These are phyloP conservation scores for Drosophila azteca DNA, from an alignment of 1,140 invertebrate species.

Conservation along the genomic window DNA sequence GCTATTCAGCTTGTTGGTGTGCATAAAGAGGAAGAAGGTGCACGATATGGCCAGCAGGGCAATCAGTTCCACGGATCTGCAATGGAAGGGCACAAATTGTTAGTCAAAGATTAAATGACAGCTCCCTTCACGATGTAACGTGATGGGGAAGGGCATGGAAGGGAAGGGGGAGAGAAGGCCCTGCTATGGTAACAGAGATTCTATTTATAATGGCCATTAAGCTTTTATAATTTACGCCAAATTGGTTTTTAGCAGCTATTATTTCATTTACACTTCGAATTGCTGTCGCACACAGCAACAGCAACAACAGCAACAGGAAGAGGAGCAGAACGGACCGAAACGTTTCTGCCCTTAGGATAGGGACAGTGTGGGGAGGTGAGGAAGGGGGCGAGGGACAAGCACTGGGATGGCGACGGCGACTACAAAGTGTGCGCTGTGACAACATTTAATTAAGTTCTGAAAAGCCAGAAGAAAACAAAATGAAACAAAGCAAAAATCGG, in stretches of 20 bases:
- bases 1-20: conserved; percentile 91
- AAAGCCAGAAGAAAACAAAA: conserved; percentile 57
- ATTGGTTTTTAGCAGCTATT: conserved; percentile 78
- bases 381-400: conserved; percentile 1
- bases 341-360: not conserved
- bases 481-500: conserved; percentile 49
- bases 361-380: not conserved
- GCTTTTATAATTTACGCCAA: conserved; percentile 78
- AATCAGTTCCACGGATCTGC: conserved; percentile 89
- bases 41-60: conserved; percentile 91
- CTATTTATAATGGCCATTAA: conserved; percentile 57
- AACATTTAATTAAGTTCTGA: conserved; percentile 78
- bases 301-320: not conserved
- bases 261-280: conserved; percentile 78
- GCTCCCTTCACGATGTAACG: conserved; percentile 13
- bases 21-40: conserved; percentile 91
- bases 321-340: not conserved
- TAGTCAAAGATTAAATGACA: conserved; percentile 52
- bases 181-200: conserved; percentile 1
- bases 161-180: too few relatives aligned
- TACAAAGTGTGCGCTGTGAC: conserved; percentile 75
- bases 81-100: conserved; percentile 73
- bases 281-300: conserved; percentile 62
- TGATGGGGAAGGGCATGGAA: not conserved
- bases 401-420: conserved; percentile 6